Evolutionary conservation across 64 coral and sea anemone genomes (phyloP).

Genomic region (Hydrozoanthus tunicans): DNA sequence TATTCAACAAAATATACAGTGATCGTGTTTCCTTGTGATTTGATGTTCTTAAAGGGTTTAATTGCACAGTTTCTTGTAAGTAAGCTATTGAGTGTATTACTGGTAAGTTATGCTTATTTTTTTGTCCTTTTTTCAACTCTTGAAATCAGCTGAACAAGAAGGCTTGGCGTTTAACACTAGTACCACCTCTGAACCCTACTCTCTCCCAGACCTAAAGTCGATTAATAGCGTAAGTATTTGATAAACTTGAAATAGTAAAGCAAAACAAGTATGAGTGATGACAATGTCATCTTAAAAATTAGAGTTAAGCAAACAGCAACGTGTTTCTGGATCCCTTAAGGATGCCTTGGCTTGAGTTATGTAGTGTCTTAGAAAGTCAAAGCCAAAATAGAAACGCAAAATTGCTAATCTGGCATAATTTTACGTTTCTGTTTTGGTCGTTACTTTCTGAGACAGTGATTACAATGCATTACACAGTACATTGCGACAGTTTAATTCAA

Average conservation of each 20-base stretch:
- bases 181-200: conserved; percentile 71
- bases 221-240: conserved; percentile 71
- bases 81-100: neutral
- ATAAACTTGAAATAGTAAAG: neutral
- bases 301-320: neutral
- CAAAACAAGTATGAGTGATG: neutral
- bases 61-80: neutral
- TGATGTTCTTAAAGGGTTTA: too few species aligned
- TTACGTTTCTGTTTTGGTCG: too few species aligned
- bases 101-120: neutral
- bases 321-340: too few species aligned
- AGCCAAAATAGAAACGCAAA: too few species aligned
- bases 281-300: neutral
- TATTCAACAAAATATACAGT: too few species aligned
- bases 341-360: too few species aligned
- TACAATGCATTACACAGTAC: too few species aligned
- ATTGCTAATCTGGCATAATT: too few species aligned
- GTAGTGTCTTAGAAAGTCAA: too few species aligned
- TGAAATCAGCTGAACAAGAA: conserved; percentile 71
- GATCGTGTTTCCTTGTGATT: too few species aligned
- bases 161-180: conserved; percentile 65
- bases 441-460: too few species aligned
- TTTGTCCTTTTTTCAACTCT: neutral
- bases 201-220: conserved; percentile 78
- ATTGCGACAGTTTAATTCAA: too few species aligned